A percentile compares a stretch with the other conserved stretches of the same genome.
Evolutionary conservation across 23 tunicate species (phyloP).

Genomic region (Halocynthia roretzi): DNA sequence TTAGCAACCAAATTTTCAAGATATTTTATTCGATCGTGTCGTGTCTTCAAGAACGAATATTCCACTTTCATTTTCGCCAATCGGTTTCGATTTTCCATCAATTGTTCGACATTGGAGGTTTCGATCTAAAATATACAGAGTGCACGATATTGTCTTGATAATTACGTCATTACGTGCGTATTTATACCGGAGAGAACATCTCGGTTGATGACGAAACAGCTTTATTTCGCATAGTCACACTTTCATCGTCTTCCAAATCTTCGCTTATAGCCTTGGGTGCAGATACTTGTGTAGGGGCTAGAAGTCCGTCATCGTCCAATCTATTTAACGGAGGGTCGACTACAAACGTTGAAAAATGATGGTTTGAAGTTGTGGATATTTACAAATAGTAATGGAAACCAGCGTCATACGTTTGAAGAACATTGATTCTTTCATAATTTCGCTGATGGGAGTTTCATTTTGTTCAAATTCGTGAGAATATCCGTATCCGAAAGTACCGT

Average conservation of each 20-base stretch:
- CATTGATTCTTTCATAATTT: conserved; percentile 57
- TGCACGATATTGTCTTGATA: neutral
- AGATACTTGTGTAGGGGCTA: conserved; percentile 21
- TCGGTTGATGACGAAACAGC: neutral
- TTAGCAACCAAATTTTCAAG: conserved; percentile 35
- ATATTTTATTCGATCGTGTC: conserved; percentile 40
- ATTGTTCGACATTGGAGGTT: conserved; percentile 28
- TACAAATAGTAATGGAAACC: neutral
- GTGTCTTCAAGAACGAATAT: conserved; percentile 38
- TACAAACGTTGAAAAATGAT: neutral
- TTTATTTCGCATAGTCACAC: neutral
- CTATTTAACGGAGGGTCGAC: conserved; percentile 29
- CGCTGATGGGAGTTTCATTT: conserved; percentile 22
- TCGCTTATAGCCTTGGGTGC: conserved; percentile 24
- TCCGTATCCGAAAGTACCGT: conserved; percentile 79
- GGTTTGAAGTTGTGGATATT: neutral
- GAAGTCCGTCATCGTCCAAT: conserved; percentile 52
- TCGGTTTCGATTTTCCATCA: conserved; percentile 36
- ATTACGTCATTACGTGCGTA: neutral
- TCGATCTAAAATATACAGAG: conserved; percentile 13
- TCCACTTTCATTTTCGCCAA: conserved; percentile 30
- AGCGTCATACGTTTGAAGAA: conserved; percentile 43
- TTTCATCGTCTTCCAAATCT: conserved; percentile 4
- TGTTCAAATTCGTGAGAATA: conserved; percentile 71
- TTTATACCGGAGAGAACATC: neutral